Conservation (phyloP, 2,888 invertebrate genomes). For the Dioctria linearis region DNA sequence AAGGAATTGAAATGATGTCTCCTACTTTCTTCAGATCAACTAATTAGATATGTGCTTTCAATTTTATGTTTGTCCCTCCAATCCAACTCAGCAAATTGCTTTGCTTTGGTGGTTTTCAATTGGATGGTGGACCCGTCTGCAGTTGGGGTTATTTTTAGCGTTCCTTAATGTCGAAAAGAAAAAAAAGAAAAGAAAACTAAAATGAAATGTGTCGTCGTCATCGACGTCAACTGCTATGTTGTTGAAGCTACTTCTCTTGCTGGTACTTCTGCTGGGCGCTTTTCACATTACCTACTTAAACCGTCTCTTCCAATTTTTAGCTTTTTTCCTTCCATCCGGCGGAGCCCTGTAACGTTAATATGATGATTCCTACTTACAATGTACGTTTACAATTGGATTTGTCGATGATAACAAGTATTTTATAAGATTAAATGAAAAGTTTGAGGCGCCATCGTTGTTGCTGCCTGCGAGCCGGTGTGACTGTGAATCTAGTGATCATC, state of each 20-base stretch:
- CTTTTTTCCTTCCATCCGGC: background rate
- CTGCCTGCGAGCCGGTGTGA: no score
- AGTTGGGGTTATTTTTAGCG: conserved; percentile 34
- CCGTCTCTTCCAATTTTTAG: background rate
- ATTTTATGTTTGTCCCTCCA: conserved; percentile 7
- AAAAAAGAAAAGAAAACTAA: background rate
- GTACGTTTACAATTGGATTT: conserved; percentile 10
- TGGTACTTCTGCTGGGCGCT: conserved; percentile 4
- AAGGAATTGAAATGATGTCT: background rate
- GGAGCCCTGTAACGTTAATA: background rate
- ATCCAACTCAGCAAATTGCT: background rate
- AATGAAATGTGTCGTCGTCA: conserved; percentile 30
- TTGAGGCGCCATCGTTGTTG: no score
- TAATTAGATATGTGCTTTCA: conserved; percentile 20
- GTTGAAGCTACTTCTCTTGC: background rate
- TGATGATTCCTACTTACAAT: background rate
- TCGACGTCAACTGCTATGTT: no score
- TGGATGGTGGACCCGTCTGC: background rate
- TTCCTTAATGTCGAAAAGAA: background rate
- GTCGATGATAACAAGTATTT: background rate
- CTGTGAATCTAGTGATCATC: no score
- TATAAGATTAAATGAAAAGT: no score
- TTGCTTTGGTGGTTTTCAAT: conserved; percentile 3
- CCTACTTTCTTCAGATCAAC: background rate
- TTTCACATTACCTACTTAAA: conserved; percentile 6